Conservation (phyloP, 2,113 vertebrate species). For the Lagopus muta region DNA sequence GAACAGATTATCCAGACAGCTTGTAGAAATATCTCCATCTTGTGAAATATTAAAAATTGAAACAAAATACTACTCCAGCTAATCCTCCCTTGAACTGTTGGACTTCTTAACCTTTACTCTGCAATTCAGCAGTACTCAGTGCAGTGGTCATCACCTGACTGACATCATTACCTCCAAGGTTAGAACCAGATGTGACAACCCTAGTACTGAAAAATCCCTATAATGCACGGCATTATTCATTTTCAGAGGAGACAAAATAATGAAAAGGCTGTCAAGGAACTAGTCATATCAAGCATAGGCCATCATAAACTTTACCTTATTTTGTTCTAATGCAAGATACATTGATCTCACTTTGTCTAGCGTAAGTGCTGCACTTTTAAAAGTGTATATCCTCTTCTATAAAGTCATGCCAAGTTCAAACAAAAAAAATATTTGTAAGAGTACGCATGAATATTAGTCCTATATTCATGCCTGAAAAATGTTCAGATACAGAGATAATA, state of each 20-base stretch:
- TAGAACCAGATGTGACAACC: background rate
- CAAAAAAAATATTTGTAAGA: background rate
- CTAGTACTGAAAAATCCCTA: background rate
- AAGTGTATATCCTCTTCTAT: background rate
- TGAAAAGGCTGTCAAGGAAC: background rate
- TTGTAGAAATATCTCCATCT: background rate
- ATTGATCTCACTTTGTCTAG: background rate
- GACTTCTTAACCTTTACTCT: background rate
- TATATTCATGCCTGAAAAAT: background rate
- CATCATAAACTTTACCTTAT: background rate
- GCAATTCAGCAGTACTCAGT: background rate
- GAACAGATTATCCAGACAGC: background rate
- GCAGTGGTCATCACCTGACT: background rate
- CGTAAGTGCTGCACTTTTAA: background rate
- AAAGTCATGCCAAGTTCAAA: background rate
- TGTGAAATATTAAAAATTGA: background rate
- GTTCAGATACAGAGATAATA: background rate
- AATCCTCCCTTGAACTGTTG: background rate
- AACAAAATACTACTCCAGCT: background rate
- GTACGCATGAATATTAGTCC: background rate
- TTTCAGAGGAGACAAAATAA: background rate
- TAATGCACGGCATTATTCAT: background rate
- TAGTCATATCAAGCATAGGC: background rate
- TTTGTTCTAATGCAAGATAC: background rate
- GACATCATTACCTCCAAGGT: background rate